These are phyloP conservation scores for Macrobrachium nipponense DNA, from an alignment of 1,140 invertebrate species.

Conservation along the genomic window DNA sequence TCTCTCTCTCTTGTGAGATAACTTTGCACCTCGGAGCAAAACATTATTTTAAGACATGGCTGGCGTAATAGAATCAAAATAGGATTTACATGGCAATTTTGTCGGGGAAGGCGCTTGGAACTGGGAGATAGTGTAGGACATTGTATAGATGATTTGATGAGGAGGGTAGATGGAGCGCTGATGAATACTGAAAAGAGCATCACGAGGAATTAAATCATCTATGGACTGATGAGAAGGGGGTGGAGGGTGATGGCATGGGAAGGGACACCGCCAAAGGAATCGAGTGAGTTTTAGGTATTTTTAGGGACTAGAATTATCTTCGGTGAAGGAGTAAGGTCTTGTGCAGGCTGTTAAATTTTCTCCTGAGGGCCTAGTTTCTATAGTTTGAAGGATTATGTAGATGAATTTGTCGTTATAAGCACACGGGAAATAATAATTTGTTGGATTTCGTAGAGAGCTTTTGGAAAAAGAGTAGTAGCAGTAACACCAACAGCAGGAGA, in stretches of 20 bases:
- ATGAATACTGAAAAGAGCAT: constrained; percentile 57
- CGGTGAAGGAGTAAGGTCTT: no score
- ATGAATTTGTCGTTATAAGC: no score
- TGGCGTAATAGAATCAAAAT: constrained; percentile 59
- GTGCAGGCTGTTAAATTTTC: no score
- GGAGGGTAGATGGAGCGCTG: constrained; percentile 45
- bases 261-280: not conserved
- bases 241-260: not conserved
- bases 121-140: constrained; percentile 57
- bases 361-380: no score
- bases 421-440: no score
- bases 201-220: constrained; percentile 50
- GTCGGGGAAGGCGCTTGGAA: constrained; percentile 54
- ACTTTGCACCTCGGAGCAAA: constrained; percentile 57
- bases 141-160: constrained; percentile 60
- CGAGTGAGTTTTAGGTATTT: not conserved
- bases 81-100: constrained; percentile 62
- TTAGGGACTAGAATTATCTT: no score
- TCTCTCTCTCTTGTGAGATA: constrained; percentile 39
- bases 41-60: constrained; percentile 60
- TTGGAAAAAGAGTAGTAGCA: no score
- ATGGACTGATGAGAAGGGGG: constrained; percentile 1
- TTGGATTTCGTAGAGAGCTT: no score
- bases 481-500: no score
- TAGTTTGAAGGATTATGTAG: no score